phyloP scores from a whole-genome alignment of 2,797 vertebrate genomes.

The Atherinosoma microstoma region DNA sequence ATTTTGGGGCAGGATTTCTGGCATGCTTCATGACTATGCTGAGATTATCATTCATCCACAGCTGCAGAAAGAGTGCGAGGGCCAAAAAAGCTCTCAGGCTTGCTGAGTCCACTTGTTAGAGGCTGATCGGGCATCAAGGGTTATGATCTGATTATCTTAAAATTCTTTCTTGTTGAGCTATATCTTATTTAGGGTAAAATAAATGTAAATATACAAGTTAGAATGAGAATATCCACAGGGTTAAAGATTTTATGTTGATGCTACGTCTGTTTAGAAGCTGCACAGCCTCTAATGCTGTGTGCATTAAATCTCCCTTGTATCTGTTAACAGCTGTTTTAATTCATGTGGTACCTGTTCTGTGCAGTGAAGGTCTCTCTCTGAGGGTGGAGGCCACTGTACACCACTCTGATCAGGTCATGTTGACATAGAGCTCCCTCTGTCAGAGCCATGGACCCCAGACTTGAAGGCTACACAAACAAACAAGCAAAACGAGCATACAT shows the following conservation, averaged over 20 bases:
- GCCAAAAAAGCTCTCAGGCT: constrained; percentile 74
- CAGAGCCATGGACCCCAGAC: constrained; percentile 95
- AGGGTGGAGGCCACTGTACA: constrained; percentile 96
- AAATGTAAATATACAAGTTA: constrained; percentile 18
- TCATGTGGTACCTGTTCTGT: constrained; percentile 90
- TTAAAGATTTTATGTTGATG: background rate
- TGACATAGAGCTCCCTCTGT: constrained; percentile 97
- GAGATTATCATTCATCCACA: constrained; percentile 57
- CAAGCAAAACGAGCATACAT: constrained; percentile 5
- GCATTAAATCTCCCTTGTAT: background rate
- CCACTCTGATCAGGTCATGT: constrained; percentile 95
- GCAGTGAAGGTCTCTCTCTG: constrained; percentile 98
- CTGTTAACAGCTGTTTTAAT: constrained; percentile 18
- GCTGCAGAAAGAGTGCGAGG: constrained; percentile 35
- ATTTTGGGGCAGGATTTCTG: constrained; percentile 36
- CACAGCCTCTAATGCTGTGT: background rate
- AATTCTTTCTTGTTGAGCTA: constrained; percentile 17
- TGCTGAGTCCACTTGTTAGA: constrained; percentile 23
- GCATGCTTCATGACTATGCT: constrained; percentile 46
- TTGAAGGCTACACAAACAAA: constrained; percentile 87
- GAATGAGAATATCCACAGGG: constrained; percentile 2
- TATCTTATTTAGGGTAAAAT: constrained; percentile 8
- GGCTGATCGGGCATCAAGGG: constrained; percentile 19
- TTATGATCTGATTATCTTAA: constrained; percentile 47
- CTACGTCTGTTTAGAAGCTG: background rate